Conservation (phyloP, 2,797 vertebrate species). For the Somateria mollissima region DNA sequence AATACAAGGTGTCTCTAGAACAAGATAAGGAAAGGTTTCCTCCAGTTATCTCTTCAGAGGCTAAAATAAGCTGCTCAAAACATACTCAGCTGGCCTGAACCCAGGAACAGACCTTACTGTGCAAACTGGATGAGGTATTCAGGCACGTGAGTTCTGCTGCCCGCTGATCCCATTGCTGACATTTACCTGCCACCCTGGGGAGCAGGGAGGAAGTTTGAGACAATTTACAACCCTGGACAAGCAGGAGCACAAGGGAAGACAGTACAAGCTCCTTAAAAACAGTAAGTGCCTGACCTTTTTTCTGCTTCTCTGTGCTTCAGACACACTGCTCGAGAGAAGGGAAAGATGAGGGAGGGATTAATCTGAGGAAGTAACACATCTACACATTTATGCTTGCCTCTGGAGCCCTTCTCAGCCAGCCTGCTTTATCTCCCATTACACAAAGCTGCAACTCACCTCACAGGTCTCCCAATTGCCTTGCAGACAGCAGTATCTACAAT, state of each 20-base stretch:
- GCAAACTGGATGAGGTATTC: neutral
- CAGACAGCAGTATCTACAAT: neutral
- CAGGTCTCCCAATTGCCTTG: neutral
- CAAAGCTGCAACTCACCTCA: neutral
- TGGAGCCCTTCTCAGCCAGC: neutral
- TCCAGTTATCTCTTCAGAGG: neutral
- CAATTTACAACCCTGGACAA: neutral
- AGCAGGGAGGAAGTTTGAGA: neutral
- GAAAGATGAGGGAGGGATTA: neutral
- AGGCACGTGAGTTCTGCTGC: neutral
- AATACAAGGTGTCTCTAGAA: neutral
- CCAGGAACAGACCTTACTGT: neutral
- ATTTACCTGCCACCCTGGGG: neutral
- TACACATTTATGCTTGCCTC: neutral
- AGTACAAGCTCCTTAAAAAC: neutral
- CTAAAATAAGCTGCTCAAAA: neutral
- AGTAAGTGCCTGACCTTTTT: neutral
- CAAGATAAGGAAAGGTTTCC: neutral
- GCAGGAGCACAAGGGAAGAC: neutral
- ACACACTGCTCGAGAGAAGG: neutral
- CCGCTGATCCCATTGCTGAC: neutral
- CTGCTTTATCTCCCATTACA: neutral
- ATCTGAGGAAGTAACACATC: neutral
- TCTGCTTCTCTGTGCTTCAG: neutral
- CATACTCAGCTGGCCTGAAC: neutral